These are phyloP conservation scores for Drosophila nigricruria DNA, from an alignment of 2,888 invertebrate genomes.

Conservation along the genomic window DNA sequence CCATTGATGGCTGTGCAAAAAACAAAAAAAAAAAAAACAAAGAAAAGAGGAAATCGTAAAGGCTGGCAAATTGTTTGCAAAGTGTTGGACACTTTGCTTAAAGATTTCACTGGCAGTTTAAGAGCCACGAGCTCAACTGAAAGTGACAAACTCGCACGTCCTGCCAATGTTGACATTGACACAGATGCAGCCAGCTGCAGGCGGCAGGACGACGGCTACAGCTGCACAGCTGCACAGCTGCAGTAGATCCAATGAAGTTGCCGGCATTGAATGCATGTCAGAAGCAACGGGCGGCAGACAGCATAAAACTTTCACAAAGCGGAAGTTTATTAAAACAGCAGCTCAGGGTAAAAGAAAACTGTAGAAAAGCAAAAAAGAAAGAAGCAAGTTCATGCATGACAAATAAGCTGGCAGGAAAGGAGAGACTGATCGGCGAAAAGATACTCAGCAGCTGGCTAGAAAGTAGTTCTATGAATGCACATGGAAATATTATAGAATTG, in stretches of 20 bases:
- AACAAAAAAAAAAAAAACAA: not conserved
- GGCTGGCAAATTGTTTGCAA: slow-evolving; percentile 75
- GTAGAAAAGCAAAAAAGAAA: slow-evolving; percentile 23
- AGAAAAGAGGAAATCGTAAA: slow-evolving; percentile 39
- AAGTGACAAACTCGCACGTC: slow-evolving; percentile 63
- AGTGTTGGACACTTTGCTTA: slow-evolving; percentile 73
- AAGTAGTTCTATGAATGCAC: too few relatives aligned
- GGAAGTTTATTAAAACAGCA: slow-evolving; percentile 79
- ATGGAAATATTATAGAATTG: too few relatives aligned
- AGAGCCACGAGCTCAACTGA: slow-evolving; percentile 38
- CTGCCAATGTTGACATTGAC: slow-evolving; percentile 74
- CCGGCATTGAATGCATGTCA: slow-evolving; percentile 62
- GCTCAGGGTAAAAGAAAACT: slow-evolving; percentile 29
- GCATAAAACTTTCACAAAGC: slow-evolving; percentile 69
- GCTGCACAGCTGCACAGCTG: not conserved
- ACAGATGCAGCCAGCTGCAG: slow-evolving; percentile 67
- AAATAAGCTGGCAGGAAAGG: slow-evolving; percentile 11
- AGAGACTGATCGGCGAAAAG: not conserved
- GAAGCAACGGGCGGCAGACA: slow-evolving; percentile 50
- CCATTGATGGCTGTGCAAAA: slow-evolving; percentile 56
- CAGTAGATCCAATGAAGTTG: slow-evolving; percentile 8
- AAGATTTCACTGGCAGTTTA: slow-evolving; percentile 58
- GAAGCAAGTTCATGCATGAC: slow-evolving; percentile 40
- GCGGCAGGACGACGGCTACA: slow-evolving; percentile 15
- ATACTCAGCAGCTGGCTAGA: slow-evolving; percentile 14